Percentiles rank a stretch among this genome's conserved stretches.
phyloP scores from a whole-genome alignment of 2,888 invertebrate species.

The Eupithecia abbreviata region DNA sequence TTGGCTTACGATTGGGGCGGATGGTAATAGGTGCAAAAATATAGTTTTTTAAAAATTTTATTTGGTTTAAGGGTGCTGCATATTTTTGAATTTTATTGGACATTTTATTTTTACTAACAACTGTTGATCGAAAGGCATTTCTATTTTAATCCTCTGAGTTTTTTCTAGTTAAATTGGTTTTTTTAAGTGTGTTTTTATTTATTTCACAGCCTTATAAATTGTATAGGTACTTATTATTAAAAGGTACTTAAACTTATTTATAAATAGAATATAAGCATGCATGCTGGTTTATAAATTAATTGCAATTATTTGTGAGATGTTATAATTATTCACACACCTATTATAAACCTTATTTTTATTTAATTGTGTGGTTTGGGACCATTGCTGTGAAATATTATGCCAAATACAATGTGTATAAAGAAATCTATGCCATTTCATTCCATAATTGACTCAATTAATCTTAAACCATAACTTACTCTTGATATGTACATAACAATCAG shows the following conservation, averaged over 20 bases:
- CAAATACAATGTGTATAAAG: conserved; percentile 63
- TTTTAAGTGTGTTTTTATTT: conserved; percentile 15
- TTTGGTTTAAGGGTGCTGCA: conserved; percentile 33
- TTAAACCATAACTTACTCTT: conserved; percentile 16
- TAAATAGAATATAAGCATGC: conserved; percentile 44
- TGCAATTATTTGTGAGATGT: conserved; percentile 32
- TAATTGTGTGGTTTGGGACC: conserved; percentile 61
- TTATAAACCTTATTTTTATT: conserved; percentile 22
- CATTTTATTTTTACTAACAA: conserved; percentile 23
- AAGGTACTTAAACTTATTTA: conserved; percentile 43
- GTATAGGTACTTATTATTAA: conserved; percentile 31
- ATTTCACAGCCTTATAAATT: conserved; percentile 40
- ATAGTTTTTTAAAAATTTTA: conserved; percentile 22
- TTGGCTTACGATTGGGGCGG: conserved; percentile 28
- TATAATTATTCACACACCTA: conserved; percentile 16
- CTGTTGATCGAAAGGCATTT: conserved; percentile 17
- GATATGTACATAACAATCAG: conserved; percentile 32
- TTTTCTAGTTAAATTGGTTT: neutral
- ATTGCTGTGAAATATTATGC: conserved; percentile 61
- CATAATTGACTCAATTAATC: conserved; percentile 33
- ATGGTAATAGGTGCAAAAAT: conserved; percentile 33
- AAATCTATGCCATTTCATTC: conserved; percentile 31
- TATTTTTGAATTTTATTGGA: conserved; percentile 29
- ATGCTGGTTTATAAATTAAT: conserved; percentile 32
- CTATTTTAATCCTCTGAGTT: conserved; percentile 1